Evolutionary conservation across 2,113 vertebrate genomes (phyloP).

Genomic region (Pitta sordida): DNA sequence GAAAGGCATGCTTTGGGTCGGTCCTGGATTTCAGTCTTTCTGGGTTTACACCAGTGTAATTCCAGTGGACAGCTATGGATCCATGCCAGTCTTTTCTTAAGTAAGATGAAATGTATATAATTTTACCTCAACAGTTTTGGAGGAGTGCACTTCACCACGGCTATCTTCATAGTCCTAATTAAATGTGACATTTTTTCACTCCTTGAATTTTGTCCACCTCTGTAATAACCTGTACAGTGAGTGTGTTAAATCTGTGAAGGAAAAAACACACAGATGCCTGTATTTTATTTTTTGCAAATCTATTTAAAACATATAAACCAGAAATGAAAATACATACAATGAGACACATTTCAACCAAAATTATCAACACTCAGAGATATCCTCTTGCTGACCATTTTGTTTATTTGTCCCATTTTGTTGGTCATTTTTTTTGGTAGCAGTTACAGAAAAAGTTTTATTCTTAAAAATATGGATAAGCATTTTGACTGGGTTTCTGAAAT

Average conservation of each 20-base stretch:
- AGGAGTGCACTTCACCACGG: not conserved
- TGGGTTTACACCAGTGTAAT: not conserved
- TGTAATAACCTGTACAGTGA: slow-evolving; percentile 41
- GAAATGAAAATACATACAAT: not conserved
- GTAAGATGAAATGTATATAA: not conserved
- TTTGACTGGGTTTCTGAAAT: not conserved
- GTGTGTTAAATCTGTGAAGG: slow-evolving; percentile 46
- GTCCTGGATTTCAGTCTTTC: not conserved
- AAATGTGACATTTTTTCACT: slow-evolving; percentile 66
- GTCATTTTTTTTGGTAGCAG: not conserved
- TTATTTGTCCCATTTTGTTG: too few species aligned
- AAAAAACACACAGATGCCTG: not conserved
- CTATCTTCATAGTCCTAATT: slow-evolving; percentile 49
- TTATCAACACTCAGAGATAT: not conserved
- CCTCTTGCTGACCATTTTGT: not conserved
- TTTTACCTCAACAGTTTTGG: slow-evolving; percentile 1
- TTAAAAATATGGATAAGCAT: not conserved
- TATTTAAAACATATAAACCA: not conserved
- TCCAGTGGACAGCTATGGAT: not conserved
- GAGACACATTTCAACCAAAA: not conserved
- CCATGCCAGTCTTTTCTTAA: not conserved
- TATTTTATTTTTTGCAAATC: slow-evolving; percentile 37
- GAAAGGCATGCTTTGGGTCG: not conserved
- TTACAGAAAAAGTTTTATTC: not conserved
- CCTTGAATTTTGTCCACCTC: slow-evolving; percentile 47